Evolutionary conservation across 1,140 invertebrate species (phyloP).

Genomic region (Melanaphis sacchari): DNA sequence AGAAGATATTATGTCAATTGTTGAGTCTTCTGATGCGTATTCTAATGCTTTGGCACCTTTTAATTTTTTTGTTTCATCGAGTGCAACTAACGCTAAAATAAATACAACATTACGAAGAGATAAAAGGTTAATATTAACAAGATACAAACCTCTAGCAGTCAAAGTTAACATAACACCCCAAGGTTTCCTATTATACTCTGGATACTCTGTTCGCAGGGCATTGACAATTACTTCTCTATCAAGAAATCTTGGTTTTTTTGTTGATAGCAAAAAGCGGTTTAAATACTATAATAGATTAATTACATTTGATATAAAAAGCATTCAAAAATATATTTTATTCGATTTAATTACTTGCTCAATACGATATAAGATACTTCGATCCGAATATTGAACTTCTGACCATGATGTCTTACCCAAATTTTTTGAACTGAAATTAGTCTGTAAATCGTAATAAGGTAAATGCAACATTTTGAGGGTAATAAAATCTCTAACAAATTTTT

Average conservation of each 20-base stretch:
- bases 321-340: background rate
- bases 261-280: background rate
- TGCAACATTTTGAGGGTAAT: slow-evolving; percentile 27
- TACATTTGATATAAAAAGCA: too few relatives aligned
- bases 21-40: background rate
- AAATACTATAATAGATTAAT: slow-evolving; percentile 29
- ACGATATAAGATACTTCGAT: background rate
- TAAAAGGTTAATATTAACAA: background rate
- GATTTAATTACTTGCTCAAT: slow-evolving; percentile 1
- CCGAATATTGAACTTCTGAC: background rate
- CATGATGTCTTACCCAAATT: background rate
- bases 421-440: slow-evolving; percentile 45
- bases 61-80: slow-evolving; percentile 27
- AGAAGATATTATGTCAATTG: slow-evolving; percentile 44
- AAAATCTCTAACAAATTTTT: background rate
- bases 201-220: background rate
- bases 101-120: background rate
- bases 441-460: background rate
- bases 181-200: slow-evolving; percentile 44
- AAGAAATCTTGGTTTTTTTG: background rate
- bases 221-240: slow-evolving; percentile 30
- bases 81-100: background rate
- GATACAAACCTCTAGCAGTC: slow-evolving; percentile 39
- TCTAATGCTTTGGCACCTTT: background rate
- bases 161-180: slow-evolving; percentile 39